These are phyloP conservation scores for Leptarthrus brevirostris DNA, from an alignment of 2,888 invertebrate species.

Conservation along the genomic window DNA sequence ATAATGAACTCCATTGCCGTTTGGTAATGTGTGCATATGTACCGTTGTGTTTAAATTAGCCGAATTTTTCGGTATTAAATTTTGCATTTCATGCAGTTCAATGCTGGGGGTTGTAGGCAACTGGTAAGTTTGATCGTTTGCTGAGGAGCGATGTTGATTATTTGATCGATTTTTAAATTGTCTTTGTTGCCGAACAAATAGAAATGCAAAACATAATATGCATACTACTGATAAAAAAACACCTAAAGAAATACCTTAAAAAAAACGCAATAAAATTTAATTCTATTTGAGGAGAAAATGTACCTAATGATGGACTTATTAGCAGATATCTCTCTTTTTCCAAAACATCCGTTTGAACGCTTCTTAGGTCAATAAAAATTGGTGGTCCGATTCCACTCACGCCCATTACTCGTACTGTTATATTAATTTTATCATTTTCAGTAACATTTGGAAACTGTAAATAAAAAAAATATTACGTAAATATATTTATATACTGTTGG, in stretches of 20 bases:
- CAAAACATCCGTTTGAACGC: conserved; percentile 52
- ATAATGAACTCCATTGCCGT: conserved; percentile 58
- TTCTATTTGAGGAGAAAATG: not conserved
- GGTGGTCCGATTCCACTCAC: conserved; percentile 65
- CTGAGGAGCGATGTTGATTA: conserved; percentile 62
- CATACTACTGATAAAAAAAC: conserved; percentile 62
- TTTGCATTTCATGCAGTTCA: conserved; percentile 67
- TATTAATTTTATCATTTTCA: conserved; percentile 64
- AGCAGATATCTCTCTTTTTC: conserved; percentile 58
- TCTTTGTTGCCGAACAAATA: conserved; percentile 63
- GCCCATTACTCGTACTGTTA: conserved; percentile 65
- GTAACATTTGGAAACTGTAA: conserved; percentile 65
- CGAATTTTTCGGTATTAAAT: conserved; percentile 62
- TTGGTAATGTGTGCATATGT: conserved; percentile 58
- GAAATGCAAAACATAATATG: conserved; percentile 61
- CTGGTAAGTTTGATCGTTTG: conserved; percentile 52
- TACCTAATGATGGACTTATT: conserved; percentile 58
- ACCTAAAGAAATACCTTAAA: conserved; percentile 62
- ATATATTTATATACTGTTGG: too few relatives aligned
- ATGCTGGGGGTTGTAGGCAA: conserved; percentile 59
- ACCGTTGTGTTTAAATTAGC: conserved; percentile 10
- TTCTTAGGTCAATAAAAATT: conserved; percentile 62
- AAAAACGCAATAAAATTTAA: not conserved
- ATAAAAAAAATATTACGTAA: not conserved
- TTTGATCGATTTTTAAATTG: conserved; percentile 61